Evolutionary conservation across 2,113 vertebrate genomes (phyloP).

Genomic region (Pituophis catenifer): DNA sequence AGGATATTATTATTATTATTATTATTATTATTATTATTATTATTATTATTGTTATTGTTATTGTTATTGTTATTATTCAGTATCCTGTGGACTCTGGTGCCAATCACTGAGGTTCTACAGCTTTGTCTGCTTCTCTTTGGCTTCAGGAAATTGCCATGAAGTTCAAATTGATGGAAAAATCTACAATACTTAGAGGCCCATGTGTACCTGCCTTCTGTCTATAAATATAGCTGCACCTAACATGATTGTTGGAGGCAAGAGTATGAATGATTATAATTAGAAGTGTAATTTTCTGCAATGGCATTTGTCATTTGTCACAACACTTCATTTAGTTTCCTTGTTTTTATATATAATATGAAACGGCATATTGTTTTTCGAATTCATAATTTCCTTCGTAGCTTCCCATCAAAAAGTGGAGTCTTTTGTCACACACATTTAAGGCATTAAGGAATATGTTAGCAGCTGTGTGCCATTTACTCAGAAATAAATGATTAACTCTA

Average conservation of each 20-base stretch:
- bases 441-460: slow-evolving; percentile 13
- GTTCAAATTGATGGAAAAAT: background rate
- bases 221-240: background rate
- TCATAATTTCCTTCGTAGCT: background rate
- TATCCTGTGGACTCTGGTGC: background rate
- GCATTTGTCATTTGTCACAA: background rate
- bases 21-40: too few species aligned
- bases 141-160: background rate
- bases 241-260: background rate
- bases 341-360: background rate
- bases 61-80: too few species aligned
- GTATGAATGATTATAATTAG: background rate
- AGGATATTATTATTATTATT: too few species aligned
- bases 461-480: slow-evolving; percentile 9
- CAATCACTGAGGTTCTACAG: background rate
- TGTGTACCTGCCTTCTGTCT: background rate
- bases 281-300: background rate
- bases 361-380: background rate
- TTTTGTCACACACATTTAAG: background rate
- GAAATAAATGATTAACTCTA: slow-evolving; percentile 16
- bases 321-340: background rate
- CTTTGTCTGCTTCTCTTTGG: background rate
- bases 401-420: background rate
- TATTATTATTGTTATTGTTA: too few species aligned
- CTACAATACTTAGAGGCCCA: background rate